A percentile compares a stretch with the other conserved stretches of the same genome.
These are phyloP conservation scores for Acleris holmiana DNA, from an alignment of 2,888 invertebrate genomes.

Conservation along the genomic window DNA sequence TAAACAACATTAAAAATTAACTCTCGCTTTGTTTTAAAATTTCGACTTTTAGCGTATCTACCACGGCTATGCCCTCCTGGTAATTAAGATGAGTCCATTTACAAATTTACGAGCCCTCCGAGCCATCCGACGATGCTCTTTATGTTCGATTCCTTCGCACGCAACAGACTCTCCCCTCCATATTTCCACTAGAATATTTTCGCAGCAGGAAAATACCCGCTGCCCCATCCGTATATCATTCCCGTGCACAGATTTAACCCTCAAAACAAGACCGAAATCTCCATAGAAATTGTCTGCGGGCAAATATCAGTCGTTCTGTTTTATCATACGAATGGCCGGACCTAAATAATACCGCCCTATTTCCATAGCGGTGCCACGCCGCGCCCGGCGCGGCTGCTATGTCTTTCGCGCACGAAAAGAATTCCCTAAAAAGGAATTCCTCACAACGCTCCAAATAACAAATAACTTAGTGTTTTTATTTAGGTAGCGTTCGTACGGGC, in stretches of 20 bases:
- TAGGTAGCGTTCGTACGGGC: slow-evolving; percentile 45
- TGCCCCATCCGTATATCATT: slow-evolving; percentile 70
- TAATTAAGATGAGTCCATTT: slow-evolving; percentile 45
- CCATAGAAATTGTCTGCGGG: slow-evolving; percentile 80
- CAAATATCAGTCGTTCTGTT: slow-evolving; percentile 78
- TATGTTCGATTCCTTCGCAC: slow-evolving; percentile 22
- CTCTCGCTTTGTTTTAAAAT: slow-evolving; percentile 51
- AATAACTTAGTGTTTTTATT: slow-evolving; percentile 47
- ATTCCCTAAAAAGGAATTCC: slow-evolving; percentile 49
- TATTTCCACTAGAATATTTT: slow-evolving; percentile 53
- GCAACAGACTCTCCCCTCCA: slow-evolving; percentile 11
- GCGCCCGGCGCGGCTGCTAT: slow-evolving; percentile 56
- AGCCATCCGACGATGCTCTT: slow-evolving; percentile 5
- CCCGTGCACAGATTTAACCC: slow-evolving; percentile 74
- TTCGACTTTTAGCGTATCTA: slow-evolving; percentile 48
- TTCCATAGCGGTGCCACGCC: slow-evolving; percentile 71
- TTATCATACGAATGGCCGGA: slow-evolving; percentile 82
- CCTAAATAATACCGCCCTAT: slow-evolving; percentile 77
- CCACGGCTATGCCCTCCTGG: slow-evolving; percentile 50
- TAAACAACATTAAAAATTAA: slow-evolving; percentile 56
- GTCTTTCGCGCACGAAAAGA: slow-evolving; percentile 59
- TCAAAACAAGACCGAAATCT: slow-evolving; percentile 80
- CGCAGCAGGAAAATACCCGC: slow-evolving; percentile 59
- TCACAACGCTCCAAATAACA: slow-evolving; percentile 44
- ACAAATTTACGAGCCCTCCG: slow-evolving; percentile 38